Conservation (phyloP, 2,797 vertebrate species). For the Enteromius treurensis region DNA sequence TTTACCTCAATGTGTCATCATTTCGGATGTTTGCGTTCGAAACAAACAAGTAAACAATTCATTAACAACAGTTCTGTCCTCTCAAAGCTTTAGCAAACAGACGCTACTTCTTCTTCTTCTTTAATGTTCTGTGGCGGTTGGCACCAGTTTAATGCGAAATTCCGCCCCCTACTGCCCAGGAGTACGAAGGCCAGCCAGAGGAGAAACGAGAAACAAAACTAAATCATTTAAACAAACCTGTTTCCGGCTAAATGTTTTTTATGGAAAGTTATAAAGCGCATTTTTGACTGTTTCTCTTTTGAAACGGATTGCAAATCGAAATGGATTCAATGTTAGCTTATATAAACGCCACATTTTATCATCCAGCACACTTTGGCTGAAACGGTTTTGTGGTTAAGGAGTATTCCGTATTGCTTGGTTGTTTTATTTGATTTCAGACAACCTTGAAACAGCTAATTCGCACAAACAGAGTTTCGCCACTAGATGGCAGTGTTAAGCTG, state of each 20-base stretch:
- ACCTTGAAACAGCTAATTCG: background rate
- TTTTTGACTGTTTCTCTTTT: background rate
- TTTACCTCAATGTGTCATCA: background rate
- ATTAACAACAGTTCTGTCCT: background rate
- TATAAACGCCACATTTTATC: too few species aligned
- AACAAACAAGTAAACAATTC: too few species aligned
- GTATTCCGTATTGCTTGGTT: background rate
- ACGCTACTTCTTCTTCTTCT: background rate
- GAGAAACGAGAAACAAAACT: background rate
- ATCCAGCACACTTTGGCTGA: too few species aligned
- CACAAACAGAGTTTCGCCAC: background rate
- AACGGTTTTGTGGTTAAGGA: background rate
- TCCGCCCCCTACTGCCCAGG: background rate
- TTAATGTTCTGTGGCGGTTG: background rate
- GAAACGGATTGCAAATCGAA: too few species aligned
- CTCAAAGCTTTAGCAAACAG: background rate
- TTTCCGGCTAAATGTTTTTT: background rate
- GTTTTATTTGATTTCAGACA: background rate
- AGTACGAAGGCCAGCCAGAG: background rate
- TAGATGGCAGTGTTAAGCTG: conserved; percentile 33
- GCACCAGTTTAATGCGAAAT: background rate
- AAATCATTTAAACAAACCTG: background rate
- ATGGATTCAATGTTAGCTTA: too few species aligned
- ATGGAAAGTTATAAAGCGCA: background rate
- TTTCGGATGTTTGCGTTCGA: background rate